Evolutionary conservation across 1,140 invertebrate species (phyloP).

Genomic region (Magallana angulata): DNA sequence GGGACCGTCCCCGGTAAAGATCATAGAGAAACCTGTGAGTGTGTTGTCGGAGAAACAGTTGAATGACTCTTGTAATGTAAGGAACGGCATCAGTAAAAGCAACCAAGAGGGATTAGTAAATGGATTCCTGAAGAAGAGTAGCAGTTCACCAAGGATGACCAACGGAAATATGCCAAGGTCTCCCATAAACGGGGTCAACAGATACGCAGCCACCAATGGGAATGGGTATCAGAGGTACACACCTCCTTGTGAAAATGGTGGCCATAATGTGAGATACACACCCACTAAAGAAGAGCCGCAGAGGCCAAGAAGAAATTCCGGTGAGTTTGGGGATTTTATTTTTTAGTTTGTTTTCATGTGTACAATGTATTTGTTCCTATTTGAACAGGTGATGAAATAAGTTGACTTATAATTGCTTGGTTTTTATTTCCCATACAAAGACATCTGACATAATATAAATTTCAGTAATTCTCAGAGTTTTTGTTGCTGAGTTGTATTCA

Average conservation of each 20-base stretch:
- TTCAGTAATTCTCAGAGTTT: too few species aligned
- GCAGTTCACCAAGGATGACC: background rate
- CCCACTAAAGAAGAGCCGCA: constrained; percentile 63
- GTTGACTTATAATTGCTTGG: too few species aligned
- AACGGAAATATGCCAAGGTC: constrained; percentile 34
- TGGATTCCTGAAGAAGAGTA: background rate
- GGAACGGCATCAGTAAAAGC: background rate
- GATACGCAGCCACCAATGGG: constrained; percentile 26
- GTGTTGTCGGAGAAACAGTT: background rate
- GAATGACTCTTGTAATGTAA: background rate
- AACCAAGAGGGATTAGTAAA: background rate
- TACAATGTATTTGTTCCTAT: too few species aligned
- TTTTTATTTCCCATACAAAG: too few species aligned
- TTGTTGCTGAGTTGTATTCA: background rate
- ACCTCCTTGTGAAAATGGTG: constrained; percentile 43
- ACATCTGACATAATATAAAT: too few species aligned
- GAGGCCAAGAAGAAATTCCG: constrained; percentile 66
- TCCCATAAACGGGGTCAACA: constrained; percentile 40
- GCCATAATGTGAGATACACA: constrained; percentile 44
- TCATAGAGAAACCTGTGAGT: constrained; percentile 55
- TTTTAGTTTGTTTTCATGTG: too few species aligned
- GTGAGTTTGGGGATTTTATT: constrained; percentile 44
- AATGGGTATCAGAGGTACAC: constrained; percentile 25
- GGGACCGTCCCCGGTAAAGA: constrained; percentile 69
- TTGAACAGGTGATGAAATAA: too few species aligned